Evolutionary conservation across 2,888 invertebrate species (phyloP), one percentile per base, ranked within the genome.

Genomic region (Agrilus mali): DNA sequence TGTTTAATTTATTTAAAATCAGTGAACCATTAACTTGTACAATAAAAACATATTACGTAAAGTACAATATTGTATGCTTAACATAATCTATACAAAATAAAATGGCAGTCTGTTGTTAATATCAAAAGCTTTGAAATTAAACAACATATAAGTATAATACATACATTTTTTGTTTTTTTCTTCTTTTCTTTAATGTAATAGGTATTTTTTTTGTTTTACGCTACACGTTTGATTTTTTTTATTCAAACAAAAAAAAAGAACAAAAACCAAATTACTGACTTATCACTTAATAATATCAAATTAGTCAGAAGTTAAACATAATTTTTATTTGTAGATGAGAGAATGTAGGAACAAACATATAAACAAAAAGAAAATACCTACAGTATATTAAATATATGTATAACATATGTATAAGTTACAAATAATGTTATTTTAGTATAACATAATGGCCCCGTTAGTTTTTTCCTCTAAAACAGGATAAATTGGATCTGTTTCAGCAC

Each of bases 401-500:
- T 27, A 20, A 20, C 20, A 20, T 20, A 20, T 20, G 20, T 20
- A 43, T 42, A 44, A 27, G 37, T 46, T 39, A 48, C 47, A 50
- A 49, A 45, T 47, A 49, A 43, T 20, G 20, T 20, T 27, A 27
- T 27, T 27, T 51, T 67, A 86, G 60, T 86, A 86, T 50, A 86
- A 68, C 84, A 88, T 86, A 58, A 89, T 88, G 58, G 86, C 86
- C 46, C 86, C 87, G 53, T 84, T 84, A 47, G 81, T 77, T 64
- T 86, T 86, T 63, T 86, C 85, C 58, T 85, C 83, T 42, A 79
- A 69, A 38, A 80, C 82, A 20, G 80, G 85, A 48, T 77, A 77
- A 31, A 75, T 72, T 35, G 77, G 76, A 60, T 78, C 80, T 10
- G 71, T 69, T 53, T 78, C 78, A 16, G 77, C 69, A 71, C 42